Evolutionary conservation across 2,113 vertebrate species (phyloP), one percentile per base, ranked within the genome.

Genomic region (Andinoacara biseriatus): DNA sequence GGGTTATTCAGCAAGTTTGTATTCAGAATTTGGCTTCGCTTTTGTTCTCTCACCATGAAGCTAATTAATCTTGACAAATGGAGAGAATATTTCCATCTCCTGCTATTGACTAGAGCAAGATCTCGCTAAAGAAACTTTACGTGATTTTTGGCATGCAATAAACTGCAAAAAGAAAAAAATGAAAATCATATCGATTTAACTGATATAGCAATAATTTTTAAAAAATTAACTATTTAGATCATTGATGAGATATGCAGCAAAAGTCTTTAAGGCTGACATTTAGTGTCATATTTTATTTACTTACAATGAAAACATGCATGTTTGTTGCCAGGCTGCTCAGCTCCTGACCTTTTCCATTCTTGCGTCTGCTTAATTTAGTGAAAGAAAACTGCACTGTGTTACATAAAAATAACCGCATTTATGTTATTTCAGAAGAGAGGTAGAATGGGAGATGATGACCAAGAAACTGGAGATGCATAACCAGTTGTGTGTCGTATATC

Each of bases 21-120:
- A 24, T 49, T 81, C 15, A 58, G 62, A 5, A 17, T 35, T 24
- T 76, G 7, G 10, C 40, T 65, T 10, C 14, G 13, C 10, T 31
- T 17, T 26, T 82, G 7, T 49, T 67, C n/a, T 74, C 29, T 63
- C 33, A 49, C 15, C 9, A 35, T 67, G 22, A 58, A 67, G 20
- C 11, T 59, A 17, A 49, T 75, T 58, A 54, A 65, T 5, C 18
- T 74, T 15, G 65, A 75, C 24, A 83, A 74, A 83, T 74, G 11
- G 14, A 56, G 40, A 80, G 58, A 82, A 77, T 52, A 46, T 85
- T 80, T 85, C 59, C 4, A 83, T 60, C 58, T 65, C 13, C 31
- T 60, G 14, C 6, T 49, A 17, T 82, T 40, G 22, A 62, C 58
- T 62, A 2, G 10, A 52, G 35, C 9, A 2, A 46, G 14, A 31